A percentile compares a stretch with the other conserved stretches of the same genome.
Evolutionary conservation across 2,888 invertebrate species (phyloP).

Genomic region (Tethea ocularis): DNA sequence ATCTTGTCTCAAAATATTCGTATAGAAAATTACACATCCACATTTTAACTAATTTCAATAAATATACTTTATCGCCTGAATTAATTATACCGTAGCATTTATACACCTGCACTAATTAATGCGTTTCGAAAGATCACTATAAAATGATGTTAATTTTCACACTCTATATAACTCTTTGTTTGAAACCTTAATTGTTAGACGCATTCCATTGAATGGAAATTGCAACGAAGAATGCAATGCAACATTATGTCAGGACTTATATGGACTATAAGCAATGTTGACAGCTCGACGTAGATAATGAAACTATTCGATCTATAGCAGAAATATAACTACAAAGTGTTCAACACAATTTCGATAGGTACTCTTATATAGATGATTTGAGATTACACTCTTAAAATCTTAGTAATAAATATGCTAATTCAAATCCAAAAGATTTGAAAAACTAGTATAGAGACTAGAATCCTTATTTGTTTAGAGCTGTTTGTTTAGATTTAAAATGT

Average conservation of each 20-base stretch:
- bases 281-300: background rate
- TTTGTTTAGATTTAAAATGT: no score
- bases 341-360: no score
- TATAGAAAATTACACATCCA: no score
- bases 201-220: conserved; percentile 10
- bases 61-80: background rate
- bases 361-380: no score
- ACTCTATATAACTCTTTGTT: conserved; percentile 9
- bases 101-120: background rate
- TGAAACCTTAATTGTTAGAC: conserved; percentile 4
- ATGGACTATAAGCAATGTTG: background rate
- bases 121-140: background rate
- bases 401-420: no score
- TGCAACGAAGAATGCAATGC: conserved; percentile 8
- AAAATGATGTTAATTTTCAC: background rate
- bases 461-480: no score
- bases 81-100: background rate
- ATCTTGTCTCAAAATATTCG: background rate
- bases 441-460: no score
- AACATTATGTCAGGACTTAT: conserved; percentile 2
- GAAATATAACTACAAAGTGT: background rate
- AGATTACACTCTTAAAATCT: no score
- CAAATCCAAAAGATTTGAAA: no score
- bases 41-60: no score
- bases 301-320: background rate